These are phyloP conservation scores for Syngnathus floridae DNA, from an alignment of 2,113 vertebrate species.

Conservation along the genomic window DNA sequence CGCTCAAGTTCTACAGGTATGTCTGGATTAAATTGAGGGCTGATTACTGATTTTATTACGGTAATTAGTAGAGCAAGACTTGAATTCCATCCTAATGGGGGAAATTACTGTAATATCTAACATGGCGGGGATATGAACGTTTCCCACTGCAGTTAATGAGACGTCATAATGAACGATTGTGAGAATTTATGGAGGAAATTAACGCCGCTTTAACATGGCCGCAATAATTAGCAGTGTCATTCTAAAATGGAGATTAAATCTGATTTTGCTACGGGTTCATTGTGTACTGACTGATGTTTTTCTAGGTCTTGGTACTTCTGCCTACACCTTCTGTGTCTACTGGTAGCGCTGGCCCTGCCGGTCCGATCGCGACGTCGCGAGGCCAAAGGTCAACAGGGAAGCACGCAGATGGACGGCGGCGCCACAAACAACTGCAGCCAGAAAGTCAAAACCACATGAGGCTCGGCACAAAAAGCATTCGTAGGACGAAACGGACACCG, in stretches of 20 bases:
- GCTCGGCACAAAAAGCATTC: conserved; percentile 24
- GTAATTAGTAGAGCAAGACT: not conserved
- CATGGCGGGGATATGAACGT: conserved; percentile 9
- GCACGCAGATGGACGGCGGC: conserved; percentile 66
- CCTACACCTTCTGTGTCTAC: conserved; percentile 79
- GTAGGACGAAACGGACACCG: conserved; percentile 37
- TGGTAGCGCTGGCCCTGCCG: conserved; percentile 79
- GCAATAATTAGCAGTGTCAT: conserved; percentile 24
- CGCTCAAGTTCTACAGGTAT: conserved; percentile 89
- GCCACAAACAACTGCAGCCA: conserved; percentile 84
- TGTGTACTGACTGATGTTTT: not conserved
- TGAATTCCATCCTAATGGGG: not conserved
- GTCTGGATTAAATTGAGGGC: not conserved
- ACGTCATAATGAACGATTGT: conserved; percentile 38
- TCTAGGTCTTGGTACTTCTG: conserved; percentile 89
- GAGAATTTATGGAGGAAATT: conserved; percentile 37
- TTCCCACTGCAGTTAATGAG: conserved; percentile 42
- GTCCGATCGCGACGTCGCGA: conserved; percentile 74
- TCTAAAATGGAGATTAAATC: conserved; percentile 28
- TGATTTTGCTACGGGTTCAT: not conserved
- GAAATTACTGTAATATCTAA: conserved; percentile 7
- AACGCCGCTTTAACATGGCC: conserved; percentile 27
- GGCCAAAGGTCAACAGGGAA: conserved; percentile 62
- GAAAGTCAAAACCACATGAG: conserved; percentile 79
- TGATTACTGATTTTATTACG: not conserved